Evolutionary conservation across 2,888 invertebrate genomes (phyloP).

Genomic region (Ophion costatus): DNA sequence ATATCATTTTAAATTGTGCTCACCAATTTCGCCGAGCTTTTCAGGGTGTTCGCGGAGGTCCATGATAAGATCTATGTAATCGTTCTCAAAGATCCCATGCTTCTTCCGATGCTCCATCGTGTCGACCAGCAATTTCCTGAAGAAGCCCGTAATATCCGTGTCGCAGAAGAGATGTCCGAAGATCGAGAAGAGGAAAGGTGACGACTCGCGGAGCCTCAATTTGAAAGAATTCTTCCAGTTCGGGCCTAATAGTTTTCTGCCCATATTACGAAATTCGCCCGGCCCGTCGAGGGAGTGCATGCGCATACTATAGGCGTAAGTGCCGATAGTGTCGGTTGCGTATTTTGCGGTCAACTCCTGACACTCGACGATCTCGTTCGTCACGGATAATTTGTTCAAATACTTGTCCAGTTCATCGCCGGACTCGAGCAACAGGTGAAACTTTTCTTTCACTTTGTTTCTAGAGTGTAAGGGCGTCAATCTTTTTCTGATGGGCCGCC

Average conservation of each 20-base stretch:
- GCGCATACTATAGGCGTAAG: conserved; percentile 83
- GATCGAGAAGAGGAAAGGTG: conserved; percentile 62
- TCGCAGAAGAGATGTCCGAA: conserved; percentile 58
- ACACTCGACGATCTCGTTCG: conserved; percentile 72
- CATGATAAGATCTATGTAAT: conserved; percentile 86
- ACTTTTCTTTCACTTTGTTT: conserved; percentile 84
- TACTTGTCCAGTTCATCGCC: conserved; percentile 77
- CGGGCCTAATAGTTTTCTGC: conserved; percentile 76
- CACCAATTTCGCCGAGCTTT: conserved; percentile 60
- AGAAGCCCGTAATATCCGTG: conserved; percentile 82
- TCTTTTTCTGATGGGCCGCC: too few relatives aligned
- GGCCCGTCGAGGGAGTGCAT: conserved; percentile 81
- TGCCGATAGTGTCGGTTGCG: conserved; percentile 84
- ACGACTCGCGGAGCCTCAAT: conserved; percentile 66
- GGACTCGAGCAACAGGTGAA: conserved; percentile 80
- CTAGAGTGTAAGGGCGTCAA: too few relatives aligned
- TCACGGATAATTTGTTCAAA: conserved; percentile 68
- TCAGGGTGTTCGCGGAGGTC: conserved; percentile 83
- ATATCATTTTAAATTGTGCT: background rate
- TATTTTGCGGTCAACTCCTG: conserved; percentile 74
- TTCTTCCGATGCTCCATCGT: conserved; percentile 84
- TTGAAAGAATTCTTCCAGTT: conserved; percentile 62
- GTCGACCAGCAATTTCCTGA: conserved; percentile 83
- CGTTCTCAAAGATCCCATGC: conserved; percentile 84
- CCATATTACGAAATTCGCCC: conserved; percentile 82